A percentile compares a stretch with the other conserved stretches of the same genome.
These are phyloP conservation scores for Solenodon paradoxus DNA, from an alignment of 2,113 vertebrate species.

Conservation along the genomic window DNA sequence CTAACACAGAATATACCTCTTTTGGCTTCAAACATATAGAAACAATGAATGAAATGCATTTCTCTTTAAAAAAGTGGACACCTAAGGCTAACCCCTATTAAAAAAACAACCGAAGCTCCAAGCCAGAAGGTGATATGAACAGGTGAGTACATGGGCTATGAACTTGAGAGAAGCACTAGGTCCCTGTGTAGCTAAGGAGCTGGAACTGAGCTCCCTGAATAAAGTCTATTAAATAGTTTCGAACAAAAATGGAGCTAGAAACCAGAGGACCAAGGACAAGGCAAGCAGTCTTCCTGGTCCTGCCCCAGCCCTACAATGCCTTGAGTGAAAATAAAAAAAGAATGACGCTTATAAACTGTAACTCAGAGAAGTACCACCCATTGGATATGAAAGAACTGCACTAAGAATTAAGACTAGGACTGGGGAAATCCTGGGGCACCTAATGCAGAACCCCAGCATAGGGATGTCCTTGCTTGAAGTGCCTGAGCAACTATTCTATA, in stretches of 20 bases:
- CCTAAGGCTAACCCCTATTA: not conserved
- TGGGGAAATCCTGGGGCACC: not conserved
- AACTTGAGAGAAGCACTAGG: not conserved
- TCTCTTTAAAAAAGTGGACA: not conserved
- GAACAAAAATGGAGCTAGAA: not conserved
- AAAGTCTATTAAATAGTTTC: not conserved
- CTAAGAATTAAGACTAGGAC: not conserved
- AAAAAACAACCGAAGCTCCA: slow-evolving; percentile 17
- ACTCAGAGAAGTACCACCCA: not conserved
- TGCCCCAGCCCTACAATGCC: not conserved
- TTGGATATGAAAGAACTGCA: not conserved
- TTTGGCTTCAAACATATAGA: not conserved
- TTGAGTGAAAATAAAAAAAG: not conserved
- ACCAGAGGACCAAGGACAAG: not conserved
- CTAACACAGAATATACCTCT: not conserved
- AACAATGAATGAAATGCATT: not conserved
- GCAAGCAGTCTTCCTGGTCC: not conserved
- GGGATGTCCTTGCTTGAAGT: not conserved
- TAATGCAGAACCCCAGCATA: not conserved
- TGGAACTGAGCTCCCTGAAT: not conserved
- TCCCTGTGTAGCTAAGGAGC: not conserved
- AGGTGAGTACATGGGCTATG: not conserved
- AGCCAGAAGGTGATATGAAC: not conserved
- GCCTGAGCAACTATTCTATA: not conserved
- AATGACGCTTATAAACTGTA: not conserved